Percentiles rank a stretch among this genome's conserved stretches.
Evolutionary conservation across 2,888 invertebrate genomes (phyloP).

Genomic region (Cantharis rufa): DNA sequence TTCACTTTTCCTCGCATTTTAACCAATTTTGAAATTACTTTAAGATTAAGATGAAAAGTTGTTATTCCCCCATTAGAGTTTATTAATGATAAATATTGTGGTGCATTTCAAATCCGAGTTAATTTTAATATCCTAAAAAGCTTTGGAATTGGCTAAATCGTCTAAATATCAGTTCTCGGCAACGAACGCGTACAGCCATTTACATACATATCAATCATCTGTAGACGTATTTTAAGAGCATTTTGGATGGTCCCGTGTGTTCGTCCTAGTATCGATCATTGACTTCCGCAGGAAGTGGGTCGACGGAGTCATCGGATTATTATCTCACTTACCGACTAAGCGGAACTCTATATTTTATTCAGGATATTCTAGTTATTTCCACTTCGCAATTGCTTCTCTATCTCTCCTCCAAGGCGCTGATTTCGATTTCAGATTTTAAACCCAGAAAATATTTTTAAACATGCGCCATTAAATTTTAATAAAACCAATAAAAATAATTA

Average conservation of each 20-base stretch:
- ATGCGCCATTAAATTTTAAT: conserved; percentile 34
- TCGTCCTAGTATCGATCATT: conserved; percentile 31
- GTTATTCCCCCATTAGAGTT: neutral
- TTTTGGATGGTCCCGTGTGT: conserved; percentile 14
- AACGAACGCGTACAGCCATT: conserved; percentile 8
- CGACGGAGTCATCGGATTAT: conserved; percentile 46
- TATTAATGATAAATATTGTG: neutral
- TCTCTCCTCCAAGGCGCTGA: conserved; percentile 45
- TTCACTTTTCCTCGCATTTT: conserved; percentile 41
- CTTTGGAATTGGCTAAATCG: conserved; percentile 9
- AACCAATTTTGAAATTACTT: conserved; percentile 37
- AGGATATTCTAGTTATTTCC: conserved; percentile 50
- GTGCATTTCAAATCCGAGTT: neutral
- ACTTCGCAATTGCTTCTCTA: conserved; percentile 45
- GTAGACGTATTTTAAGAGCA: conserved; percentile 17
- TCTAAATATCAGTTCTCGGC: conserved; percentile 5
- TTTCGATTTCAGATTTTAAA: conserved; percentile 37
- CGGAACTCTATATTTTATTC: conserved; percentile 51
- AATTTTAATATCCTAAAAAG: neutral
- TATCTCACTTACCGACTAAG: conserved; percentile 47
- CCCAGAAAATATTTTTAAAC: conserved; percentile 25
- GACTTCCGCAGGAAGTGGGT: conserved; percentile 41
- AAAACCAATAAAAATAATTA: neutral
- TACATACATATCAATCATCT: conserved; percentile 25
- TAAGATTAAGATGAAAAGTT: conserved; percentile 13